phyloP scores from a whole-genome alignment of 2,113 vertebrate genomes.

The Euleptes europaea region DNA sequence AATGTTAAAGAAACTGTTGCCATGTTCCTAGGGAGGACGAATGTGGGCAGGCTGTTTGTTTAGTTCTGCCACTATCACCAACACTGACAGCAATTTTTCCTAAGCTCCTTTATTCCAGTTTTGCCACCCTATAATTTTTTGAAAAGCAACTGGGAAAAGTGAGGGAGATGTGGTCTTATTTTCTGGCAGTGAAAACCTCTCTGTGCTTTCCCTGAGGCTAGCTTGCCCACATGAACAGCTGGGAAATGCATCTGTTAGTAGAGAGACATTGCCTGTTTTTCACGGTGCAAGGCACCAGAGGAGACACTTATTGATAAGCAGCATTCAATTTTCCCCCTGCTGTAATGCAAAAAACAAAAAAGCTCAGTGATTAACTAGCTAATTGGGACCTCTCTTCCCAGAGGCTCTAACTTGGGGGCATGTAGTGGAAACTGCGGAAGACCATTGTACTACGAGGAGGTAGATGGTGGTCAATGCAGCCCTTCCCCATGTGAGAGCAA shows the following conservation, averaged over 20 bases:
- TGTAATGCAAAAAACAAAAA: slow-evolving; percentile 29
- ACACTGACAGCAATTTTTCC: not conserved
- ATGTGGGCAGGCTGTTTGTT: not conserved
- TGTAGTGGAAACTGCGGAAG: too few relatives aligned
- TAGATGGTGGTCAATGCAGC: too few relatives aligned
- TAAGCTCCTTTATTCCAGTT: not conserved
- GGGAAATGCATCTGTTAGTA: slow-evolving; percentile 60
- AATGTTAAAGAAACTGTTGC: not conserved
- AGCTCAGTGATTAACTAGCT: slow-evolving; percentile 36
- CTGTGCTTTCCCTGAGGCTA: not conserved
- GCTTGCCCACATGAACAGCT: slow-evolving; percentile 47
- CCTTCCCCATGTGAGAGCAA: too few relatives aligned
- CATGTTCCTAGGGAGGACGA: not conserved
- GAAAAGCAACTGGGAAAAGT: not conserved
- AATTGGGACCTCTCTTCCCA: slow-evolving; percentile 42
- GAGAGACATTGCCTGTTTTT: slow-evolving; percentile 41
- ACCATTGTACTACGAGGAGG: too few relatives aligned
- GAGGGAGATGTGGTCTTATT: not conserved
- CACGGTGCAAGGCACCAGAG: slow-evolving; percentile 46
- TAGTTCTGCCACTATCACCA: not conserved
- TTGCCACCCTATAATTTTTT: not conserved
- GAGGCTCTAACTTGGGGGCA: slow-evolving; percentile 34
- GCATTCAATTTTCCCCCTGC: not conserved
- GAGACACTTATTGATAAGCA: slow-evolving; percentile 29
- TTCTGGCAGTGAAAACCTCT: not conserved